Evolutionary conservation across 2,797 vertebrate genomes (phyloP).

Genomic region (Cyclura pinguis): DNA sequence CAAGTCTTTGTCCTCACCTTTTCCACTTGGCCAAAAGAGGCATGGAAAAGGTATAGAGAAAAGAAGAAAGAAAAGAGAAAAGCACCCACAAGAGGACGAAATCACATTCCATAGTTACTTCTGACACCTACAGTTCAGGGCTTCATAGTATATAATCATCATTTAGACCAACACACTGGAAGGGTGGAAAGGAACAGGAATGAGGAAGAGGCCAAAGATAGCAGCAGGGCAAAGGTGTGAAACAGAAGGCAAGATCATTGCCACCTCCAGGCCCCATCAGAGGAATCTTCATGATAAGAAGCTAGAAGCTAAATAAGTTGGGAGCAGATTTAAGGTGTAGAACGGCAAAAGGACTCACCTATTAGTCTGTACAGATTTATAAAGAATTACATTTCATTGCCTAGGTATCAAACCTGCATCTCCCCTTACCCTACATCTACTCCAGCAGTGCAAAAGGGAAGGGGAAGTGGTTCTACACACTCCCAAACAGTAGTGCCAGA

Average conservation of each 20-base stretch:
- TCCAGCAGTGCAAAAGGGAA: neutral
- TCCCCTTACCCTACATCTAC: neutral
- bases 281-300: constrained; percentile 52
- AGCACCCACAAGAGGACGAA: constrained; percentile 83
- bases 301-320: constrained; percentile 42
- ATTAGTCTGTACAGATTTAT: constrained; percentile 61
- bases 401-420: constrained; percentile 17
- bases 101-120: constrained; percentile 86
- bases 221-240: constrained; percentile 47
- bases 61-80: constrained; percentile 68
- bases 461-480: neutral
- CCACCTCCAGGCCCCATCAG: constrained; percentile 57
- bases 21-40: constrained; percentile 79
- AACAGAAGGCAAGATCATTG: constrained; percentile 59
- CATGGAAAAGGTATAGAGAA: constrained; percentile 77
- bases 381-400: constrained; percentile 37
- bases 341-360: constrained; percentile 51
- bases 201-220: constrained; percentile 59
- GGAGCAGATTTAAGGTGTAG: constrained; percentile 63
- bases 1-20: constrained; percentile 80
- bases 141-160: constrained; percentile 75
- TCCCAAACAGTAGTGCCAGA: constrained; percentile 19
- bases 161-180: constrained; percentile 79
- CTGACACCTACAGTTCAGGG: constrained; percentile 80
- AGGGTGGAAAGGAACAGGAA: constrained; percentile 57